Evolutionary conservation across 2,888 invertebrate genomes (phyloP).

Genomic region (Crioceris asparagi): DNA sequence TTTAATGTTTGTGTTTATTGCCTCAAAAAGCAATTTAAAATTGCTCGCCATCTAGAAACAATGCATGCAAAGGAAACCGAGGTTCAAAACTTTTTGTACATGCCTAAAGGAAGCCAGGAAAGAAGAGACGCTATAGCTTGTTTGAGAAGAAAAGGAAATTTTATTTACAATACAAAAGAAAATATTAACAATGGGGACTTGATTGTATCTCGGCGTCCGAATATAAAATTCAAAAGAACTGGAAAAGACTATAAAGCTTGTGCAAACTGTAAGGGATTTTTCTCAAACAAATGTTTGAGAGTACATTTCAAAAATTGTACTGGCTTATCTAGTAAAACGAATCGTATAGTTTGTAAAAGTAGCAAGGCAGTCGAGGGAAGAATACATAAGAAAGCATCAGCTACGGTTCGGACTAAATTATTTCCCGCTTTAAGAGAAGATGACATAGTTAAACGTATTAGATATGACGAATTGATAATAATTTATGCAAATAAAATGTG

Average conservation of each 20-base stretch:
- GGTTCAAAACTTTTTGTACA: constrained; percentile 6
- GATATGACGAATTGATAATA: constrained; percentile 8
- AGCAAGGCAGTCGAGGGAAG: constrained; percentile 7
- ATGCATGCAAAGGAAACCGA: constrained; percentile 7
- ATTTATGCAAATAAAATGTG: constrained; percentile 10
- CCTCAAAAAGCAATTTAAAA: constrained; percentile 9
- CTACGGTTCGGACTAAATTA: constrained; percentile 3
- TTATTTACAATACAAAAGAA: constrained; percentile 6
- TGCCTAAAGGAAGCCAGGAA: constrained; percentile 7
- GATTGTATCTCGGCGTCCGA: constrained; percentile 9
- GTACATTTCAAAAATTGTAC: constrained; percentile 8
- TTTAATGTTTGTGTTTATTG: constrained; percentile 9
- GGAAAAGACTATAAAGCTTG: constrained; percentile 5
- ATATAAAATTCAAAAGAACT: constrained; percentile 2
- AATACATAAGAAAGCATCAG: constrained; percentile 5
- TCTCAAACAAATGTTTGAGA: constrained; percentile 8
- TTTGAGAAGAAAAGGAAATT: constrained; percentile 9
- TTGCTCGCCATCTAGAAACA: constrained; percentile 8
- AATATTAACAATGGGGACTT: constrained; percentile 5
- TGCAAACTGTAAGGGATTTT: constrained; percentile 6
- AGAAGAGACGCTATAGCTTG: constrained; percentile 3
- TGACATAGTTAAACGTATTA: constrained; percentile 6
- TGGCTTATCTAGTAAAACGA: constrained; percentile 1
- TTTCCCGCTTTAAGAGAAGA: constrained; percentile 10
- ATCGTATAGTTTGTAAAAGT: constrained; percentile 1